These are phyloP conservation scores for Polyommatus iphigenia DNA, from an alignment of 2,888 invertebrate species.

Conservation along the genomic window DNA sequence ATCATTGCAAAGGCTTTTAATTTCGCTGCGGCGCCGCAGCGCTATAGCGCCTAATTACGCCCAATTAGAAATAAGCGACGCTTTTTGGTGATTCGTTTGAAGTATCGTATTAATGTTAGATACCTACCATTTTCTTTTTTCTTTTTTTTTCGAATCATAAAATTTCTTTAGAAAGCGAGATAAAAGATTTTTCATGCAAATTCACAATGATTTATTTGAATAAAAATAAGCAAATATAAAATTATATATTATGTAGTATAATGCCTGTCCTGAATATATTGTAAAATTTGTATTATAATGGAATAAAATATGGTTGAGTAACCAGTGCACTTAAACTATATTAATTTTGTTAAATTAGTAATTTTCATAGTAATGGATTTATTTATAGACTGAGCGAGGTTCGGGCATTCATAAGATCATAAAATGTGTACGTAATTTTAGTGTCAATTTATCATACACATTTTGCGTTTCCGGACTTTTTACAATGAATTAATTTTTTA, in stretches of 20 bases:
- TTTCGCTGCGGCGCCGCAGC: constrained; percentile 23
- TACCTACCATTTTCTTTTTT: constrained; percentile 1
- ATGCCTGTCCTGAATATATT: background rate
- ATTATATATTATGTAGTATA: background rate
- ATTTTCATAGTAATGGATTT: background rate
- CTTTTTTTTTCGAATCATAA: background rate
- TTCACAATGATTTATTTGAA: background rate
- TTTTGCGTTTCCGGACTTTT: background rate
- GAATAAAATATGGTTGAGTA: background rate
- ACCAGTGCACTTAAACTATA: background rate
- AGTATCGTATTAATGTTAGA: background rate
- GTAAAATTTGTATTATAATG: background rate
- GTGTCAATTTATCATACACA: background rate
- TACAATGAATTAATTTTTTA: background rate
- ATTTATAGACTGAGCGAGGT: background rate
- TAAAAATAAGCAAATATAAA: too few species aligned
- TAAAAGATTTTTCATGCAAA: background rate
- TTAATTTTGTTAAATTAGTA: background rate
- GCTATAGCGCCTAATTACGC: constrained; percentile 16
- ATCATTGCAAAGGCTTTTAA: constrained; percentile 2
- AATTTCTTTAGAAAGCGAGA: background rate
- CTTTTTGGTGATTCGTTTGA: constrained; percentile 17
- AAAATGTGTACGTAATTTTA: background rate
- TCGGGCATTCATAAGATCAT: background rate
- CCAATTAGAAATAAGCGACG: constrained; percentile 26